These are phyloP conservation scores for Cyphomyrus plagiostoma DNA, from an alignment of 2,113 vertebrate genomes.

Conservation along the genomic window DNA sequence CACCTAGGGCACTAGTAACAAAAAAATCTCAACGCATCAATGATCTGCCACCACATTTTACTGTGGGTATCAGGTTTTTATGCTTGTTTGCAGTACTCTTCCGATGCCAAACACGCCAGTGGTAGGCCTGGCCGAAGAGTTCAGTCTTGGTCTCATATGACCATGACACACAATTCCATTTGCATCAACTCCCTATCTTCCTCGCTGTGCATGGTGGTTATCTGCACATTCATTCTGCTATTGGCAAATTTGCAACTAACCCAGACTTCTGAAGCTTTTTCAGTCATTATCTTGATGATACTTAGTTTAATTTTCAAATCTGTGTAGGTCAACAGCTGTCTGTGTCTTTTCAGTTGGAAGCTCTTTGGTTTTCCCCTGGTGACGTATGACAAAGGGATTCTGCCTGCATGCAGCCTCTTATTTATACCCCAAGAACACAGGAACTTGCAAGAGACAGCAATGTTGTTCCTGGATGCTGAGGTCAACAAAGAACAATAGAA, in stretches of 20 bases:
- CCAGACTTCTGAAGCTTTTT: background rate
- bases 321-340: background rate
- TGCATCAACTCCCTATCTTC: background rate
- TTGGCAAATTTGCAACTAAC: background rate
- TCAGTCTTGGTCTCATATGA: background rate
- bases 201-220: background rate
- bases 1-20: background rate
- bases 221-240: background rate
- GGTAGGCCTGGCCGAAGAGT: background rate
- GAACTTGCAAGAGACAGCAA: background rate
- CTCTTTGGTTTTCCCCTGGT: background rate
- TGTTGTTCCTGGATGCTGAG: background rate
- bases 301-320: background rate
- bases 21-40: background rate
- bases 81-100: background rate
- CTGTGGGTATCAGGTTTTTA: background rate
- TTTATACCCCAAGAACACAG: background rate
- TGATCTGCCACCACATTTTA: background rate
- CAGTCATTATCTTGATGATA: background rate
- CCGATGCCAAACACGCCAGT: background rate
- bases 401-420: background rate
- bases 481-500: background rate
- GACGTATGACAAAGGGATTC: background rate
- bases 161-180: background rate
- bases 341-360: background rate